These are phyloP conservation scores for Alouatta caraya DNA, from an alignment of 2,797 vertebrate genomes.

Conservation along the genomic window DNA sequence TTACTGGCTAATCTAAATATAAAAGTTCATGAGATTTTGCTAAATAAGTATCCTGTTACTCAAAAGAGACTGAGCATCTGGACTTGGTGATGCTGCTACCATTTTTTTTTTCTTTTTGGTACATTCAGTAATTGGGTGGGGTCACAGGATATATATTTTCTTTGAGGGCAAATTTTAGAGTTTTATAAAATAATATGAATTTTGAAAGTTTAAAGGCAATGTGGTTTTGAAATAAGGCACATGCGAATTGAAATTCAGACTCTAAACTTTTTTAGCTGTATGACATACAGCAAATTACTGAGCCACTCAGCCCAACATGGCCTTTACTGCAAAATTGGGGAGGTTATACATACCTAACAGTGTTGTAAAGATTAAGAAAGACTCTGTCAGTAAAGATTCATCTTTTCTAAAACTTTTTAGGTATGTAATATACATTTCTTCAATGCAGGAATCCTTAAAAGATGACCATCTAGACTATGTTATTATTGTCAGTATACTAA, in stretches of 20 bases:
- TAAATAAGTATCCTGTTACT: background rate
- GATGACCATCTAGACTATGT: background rate
- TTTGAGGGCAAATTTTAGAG: background rate
- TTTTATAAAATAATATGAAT: background rate
- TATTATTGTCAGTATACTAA: background rate
- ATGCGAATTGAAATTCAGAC: background rate
- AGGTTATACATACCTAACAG: background rate
- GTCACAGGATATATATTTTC: background rate
- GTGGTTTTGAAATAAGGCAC: background rate
- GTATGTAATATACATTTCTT: background rate
- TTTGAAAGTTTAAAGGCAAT: background rate
- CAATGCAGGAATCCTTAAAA: background rate
- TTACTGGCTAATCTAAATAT: background rate
- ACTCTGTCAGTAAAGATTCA: background rate
- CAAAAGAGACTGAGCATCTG: background rate
- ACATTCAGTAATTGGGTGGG: background rate
- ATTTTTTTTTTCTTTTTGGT: background rate
- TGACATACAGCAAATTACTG: background rate
- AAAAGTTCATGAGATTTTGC: background rate
- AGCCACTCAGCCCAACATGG: background rate
- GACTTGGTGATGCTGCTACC: background rate
- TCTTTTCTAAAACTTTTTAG: background rate
- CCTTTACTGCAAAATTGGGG: background rate
- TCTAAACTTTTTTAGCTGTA: background rate
- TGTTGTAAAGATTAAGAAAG: background rate